Evolutionary conservation across 2,113 vertebrate genomes (phyloP), one percentile per base, ranked within the genome.

Genomic region (Platichthys stellatus): DNA sequence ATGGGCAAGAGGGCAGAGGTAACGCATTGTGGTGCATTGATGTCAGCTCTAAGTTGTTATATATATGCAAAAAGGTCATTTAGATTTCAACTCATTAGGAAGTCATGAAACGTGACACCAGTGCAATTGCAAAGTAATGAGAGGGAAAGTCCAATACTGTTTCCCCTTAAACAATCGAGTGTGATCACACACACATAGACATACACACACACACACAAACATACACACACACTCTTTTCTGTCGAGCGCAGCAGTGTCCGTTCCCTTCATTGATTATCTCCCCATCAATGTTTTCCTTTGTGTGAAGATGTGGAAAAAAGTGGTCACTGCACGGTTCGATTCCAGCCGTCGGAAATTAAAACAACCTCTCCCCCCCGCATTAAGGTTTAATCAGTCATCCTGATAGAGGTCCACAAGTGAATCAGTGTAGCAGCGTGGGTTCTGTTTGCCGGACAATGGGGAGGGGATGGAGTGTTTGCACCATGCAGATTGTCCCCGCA

Each of bases 1-100:
- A 94, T 98, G 93, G 98, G 97, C 92, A 96, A 96, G 80, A 96
- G 95, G 83, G 95, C 97, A 77, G 97, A 99, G 97, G 97, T 99
- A 96, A 95, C 45, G 6, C 15, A 47, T 21, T 4, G 12, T 7
- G 0, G 10, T 54, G 43, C 14, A 35, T 45, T 66, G 35, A 40
- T 53, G 53, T 43, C 21, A 24, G 10, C 20, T 35, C 3, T 51
- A 67, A 74, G 72, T 53, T 28, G 56, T 84, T 70, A 74, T 63
- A 43, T 82, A 71, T 69, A 74, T 81, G 70, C 65, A 77, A 45
- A 75, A 75, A 53, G 5, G 59, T 38, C 0, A 76, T 72, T 79
- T 74, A 74, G 17, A 23, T 76, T 56, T 63, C 40, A 67, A 20
- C 11, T 76, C 9, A 62, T 69, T 74, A 21, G 54, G 6, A 20